phyloP scores from a whole-genome alignment of 2,888 invertebrate genomes.

The Pharmacophagus antenor region DNA sequence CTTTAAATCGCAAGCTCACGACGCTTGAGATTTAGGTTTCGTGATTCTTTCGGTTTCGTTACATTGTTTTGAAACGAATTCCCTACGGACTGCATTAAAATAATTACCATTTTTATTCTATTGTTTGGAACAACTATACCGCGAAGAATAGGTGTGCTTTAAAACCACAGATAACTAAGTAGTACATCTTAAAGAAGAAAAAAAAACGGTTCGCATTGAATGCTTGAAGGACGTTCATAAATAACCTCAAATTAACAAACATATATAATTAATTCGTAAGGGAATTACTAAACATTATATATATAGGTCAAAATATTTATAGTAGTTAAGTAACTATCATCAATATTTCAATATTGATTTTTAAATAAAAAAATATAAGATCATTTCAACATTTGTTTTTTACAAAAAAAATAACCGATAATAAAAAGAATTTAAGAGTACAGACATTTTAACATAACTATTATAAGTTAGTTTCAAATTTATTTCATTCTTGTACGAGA shows the following conservation, averaged over 20 bases:
- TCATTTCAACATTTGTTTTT: too few species aligned
- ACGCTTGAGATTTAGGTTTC: conserved; percentile 51
- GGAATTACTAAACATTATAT: too few species aligned
- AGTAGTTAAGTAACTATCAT: too few species aligned
- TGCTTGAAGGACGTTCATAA: conserved; percentile 6
- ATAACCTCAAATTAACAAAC: conserved; percentile 3
- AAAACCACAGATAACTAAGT: conserved; percentile 16
- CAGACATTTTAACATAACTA: too few species aligned
- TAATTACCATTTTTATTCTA: conserved; percentile 26
- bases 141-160: conserved; percentile 8
- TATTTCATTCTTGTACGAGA: too few species aligned
- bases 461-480: too few species aligned
- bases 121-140: conserved; percentile 26
- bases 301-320: too few species aligned
- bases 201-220: conserved; percentile 1
- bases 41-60: conserved; percentile 45
- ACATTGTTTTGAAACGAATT: conserved; percentile 46
- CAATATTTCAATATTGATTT: too few species aligned
- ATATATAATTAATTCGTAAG: neutral
- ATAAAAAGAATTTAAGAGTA: too few species aligned
- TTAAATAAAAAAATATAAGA: too few species aligned
- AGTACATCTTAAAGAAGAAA: conserved; percentile 5
- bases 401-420: too few species aligned
- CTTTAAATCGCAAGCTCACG: conserved; percentile 11
- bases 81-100: conserved; percentile 14